Evolutionary conservation across 2,113 vertebrate genomes (phyloP).

Genomic region (Solea solea): DNA sequence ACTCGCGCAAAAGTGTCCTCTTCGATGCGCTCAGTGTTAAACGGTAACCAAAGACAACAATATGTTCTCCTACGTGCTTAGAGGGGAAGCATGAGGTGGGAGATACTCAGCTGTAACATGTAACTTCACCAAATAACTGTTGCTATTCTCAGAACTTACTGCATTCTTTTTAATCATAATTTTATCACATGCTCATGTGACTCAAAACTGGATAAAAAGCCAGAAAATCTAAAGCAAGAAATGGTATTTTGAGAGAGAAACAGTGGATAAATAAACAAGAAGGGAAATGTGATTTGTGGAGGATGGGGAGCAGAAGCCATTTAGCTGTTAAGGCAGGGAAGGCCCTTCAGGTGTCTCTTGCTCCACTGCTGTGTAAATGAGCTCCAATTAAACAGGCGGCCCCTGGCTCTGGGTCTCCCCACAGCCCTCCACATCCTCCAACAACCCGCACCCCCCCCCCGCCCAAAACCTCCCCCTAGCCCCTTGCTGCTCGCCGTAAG

Average conservation of each 20-base stretch:
- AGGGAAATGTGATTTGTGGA: conserved; percentile 45
- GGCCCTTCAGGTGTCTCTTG: conserved; percentile 81
- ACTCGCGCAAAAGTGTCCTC: no score
- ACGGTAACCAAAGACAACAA: no score
- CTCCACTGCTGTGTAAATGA: conserved; percentile 82
- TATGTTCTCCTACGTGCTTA: no score
- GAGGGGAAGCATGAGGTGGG: no score
- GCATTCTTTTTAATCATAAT: no score
- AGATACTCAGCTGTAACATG: no score
- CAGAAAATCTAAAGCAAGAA: conserved; percentile 1
- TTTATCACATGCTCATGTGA: background rate
- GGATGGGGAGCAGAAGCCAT: conserved; percentile 58
- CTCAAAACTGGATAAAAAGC: background rate
- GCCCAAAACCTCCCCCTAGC: conserved; percentile 58
- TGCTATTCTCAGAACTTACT: no score
- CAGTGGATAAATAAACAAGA: conserved; percentile 51
- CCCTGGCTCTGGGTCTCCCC: conserved; percentile 74
- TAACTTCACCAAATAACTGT: no score
- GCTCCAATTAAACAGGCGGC: conserved; percentile 83
- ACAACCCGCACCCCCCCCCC: conserved; percentile 49
- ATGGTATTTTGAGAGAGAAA: conserved; percentile 22
- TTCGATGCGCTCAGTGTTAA: no score
- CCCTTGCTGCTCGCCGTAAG: conserved; percentile 77
- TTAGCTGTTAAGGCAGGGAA: conserved; percentile 78
- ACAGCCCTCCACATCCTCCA: conserved; percentile 61